Conservation (phyloP, 2,888 invertebrate species). For the Cyrtodaria siliqua region DNA sequence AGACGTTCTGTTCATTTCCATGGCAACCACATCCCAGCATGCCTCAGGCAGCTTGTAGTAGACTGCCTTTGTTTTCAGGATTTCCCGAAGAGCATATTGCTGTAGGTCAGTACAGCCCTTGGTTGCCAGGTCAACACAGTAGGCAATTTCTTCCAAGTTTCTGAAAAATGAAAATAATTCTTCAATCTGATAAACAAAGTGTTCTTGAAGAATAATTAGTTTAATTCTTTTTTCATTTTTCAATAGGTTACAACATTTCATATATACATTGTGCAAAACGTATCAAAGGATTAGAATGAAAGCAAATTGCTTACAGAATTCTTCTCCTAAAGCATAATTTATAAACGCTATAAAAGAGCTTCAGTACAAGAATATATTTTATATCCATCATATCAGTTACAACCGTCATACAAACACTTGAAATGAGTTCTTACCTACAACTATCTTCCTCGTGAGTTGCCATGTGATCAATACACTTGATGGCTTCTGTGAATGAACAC, state of each 20-base stretch:
- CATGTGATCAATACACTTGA: constrained; percentile 12
- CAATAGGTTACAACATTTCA: too few relatives aligned
- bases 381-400: too few relatives aligned
- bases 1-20: background rate
- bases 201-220: too few relatives aligned
- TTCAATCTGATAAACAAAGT: too few relatives aligned
- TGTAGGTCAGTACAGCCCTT: constrained; percentile 31
- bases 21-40: constrained; percentile 24
- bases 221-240: too few relatives aligned
- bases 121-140: constrained; percentile 16
- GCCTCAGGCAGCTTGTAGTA: constrained; percentile 16
- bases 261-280: too few relatives aligned
- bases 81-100: constrained; percentile 8
- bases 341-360: too few relatives aligned
- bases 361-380: too few relatives aligned
- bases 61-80: background rate
- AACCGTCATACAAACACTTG: too few relatives aligned
- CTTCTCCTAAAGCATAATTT: too few relatives aligned
- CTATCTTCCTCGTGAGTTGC: background rate
- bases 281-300: too few relatives aligned
- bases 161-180: constrained; percentile 7
- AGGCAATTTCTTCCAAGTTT: constrained; percentile 21
- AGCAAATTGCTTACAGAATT: too few relatives aligned
- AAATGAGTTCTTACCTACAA: constrained; percentile 45
- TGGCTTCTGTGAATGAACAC: constrained; percentile 26